Base-by-base conservation (phyloP, 2,113 vertebrate genomes). In the Pagrus major region DNA sequence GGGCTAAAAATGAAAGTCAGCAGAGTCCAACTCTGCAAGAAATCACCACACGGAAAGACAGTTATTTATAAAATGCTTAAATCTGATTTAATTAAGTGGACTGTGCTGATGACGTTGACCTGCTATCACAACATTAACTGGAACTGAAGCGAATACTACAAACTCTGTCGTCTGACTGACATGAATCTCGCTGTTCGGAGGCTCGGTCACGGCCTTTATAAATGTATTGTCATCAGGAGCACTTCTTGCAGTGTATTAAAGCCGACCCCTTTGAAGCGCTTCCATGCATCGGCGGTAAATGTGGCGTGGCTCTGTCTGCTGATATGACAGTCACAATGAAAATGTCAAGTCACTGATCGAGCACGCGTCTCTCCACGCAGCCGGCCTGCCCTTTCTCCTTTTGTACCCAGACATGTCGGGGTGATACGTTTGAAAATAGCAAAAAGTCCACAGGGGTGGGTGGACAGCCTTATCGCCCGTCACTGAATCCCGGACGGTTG, bases 341-440 rank as follows among this genome's bases (percentile, higher is more conserved):
- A 85, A 88, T 79, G 55, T 68, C 80, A 83, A 55, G 71, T 79
- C 15, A 35, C 33, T 25, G 33, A 81, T 39, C 3, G 6, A 75
- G 59, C 67, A 21, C n/a, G 71, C 25, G 1, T 25, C 12, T 12
- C 3, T 33, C 49, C 39, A 20, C 2, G 9, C 14, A 23, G 41
- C 47, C 6, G 33, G 52, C 0, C 44, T 35, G 25, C 35, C 27
- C 58, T 42, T 11, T 72, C 35, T 68, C 31, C 29, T 56, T 76
- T 54, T 15, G 33, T 44, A 7, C 56, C 44, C 18, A 3, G 0
- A 47, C 44, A 54, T 41, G 31, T 64, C 27, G n/a, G 31, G 39
- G 18, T 29, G 33, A 4, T 12, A 6, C 15, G 15, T 27, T 68
- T 63, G 3, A 68, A 64, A 78, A 64, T n/a, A 72, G 58, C 51